phyloP scores from a whole-genome alignment of 2,113 vertebrate species.

The Stegostoma tigrinum region DNA sequence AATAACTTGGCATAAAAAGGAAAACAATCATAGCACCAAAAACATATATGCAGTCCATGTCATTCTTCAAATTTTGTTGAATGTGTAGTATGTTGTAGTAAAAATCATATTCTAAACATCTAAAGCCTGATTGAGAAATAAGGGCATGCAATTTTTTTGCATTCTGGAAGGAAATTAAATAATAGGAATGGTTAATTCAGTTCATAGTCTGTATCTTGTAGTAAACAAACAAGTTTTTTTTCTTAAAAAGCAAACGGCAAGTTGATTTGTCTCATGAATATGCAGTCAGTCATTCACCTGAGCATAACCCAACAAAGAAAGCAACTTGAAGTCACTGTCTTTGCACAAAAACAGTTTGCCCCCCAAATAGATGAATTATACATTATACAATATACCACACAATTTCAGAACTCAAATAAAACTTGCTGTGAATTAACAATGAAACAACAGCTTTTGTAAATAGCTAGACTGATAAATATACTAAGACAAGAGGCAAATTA shows the following conservation, averaged over 20 bases:
- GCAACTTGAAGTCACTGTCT: neutral
- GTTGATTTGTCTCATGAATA: neutral
- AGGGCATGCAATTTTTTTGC: neutral
- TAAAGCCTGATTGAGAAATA: neutral
- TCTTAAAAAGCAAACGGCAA: neutral
- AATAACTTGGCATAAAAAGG: neutral
- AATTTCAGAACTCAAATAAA: conserved; percentile 28
- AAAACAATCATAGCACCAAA: neutral
- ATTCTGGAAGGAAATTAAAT: neutral
- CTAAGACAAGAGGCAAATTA: conserved; percentile 45
- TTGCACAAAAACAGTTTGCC: neutral
- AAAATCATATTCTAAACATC: neutral
- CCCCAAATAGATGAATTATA: conserved; percentile 1
- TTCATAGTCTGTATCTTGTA: neutral
- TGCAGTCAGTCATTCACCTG: neutral
- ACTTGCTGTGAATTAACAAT: conserved; percentile 49
- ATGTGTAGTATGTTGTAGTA: neutral
- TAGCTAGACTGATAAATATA: conserved; percentile 47
- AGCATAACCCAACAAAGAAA: neutral
- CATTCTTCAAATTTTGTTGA: neutral
- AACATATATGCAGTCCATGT: neutral
- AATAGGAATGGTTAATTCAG: neutral
- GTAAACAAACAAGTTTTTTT: neutral
- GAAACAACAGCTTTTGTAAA: conserved; percentile 49
- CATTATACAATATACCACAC: neutral